Base-by-base conservation (phyloP, 2,888 invertebrate genomes). In the Apamea anceps region DNA sequence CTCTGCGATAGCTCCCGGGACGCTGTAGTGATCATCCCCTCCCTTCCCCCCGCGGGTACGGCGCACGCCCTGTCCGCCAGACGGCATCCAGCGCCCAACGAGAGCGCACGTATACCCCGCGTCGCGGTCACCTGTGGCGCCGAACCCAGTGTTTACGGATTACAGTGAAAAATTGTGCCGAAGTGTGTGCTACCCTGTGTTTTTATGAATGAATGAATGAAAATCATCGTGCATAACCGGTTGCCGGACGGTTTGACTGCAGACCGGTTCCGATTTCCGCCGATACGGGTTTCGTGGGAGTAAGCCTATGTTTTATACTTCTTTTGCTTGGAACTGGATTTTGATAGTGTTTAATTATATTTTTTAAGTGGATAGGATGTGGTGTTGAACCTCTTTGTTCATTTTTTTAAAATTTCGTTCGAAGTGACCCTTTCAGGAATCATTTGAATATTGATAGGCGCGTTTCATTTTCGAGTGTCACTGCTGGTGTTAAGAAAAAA, bases 231-330 rank as follows among this genome's bases (percentile, higher is more conserved):
- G 85, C 72, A 73, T 82, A 88, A 93, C 93, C 91, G 92, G 93
- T 93, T 84, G 87, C 92, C 93, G 93, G 93, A 94, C 92, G 93
- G 90, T 86, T 91, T 91, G 89, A 91, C 90, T 90, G 85, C 75
- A 85, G 90, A 94, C 94, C 92, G 91, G 94, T 94, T 91, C 91
- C 90, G 88, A 92, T 94, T 93, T 94, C 94, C 95, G 94, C 89
- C 80, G 92, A 88, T 92, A 90, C 93, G 78, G 84, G 93, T 92
- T 92, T 91, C 93, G 94, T 94, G 94, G 93, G 94, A 94, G 93
- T 90, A 89, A 91, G 83, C 87, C 85, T 88, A 88, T 88, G 88
- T 90, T 86, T 86, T 86, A 85, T 91, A 86, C 86, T 88, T 82
- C 72, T 90, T 89, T 90, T 88, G 87, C 85, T 83, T 82, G 89